phyloP scores from a whole-genome alignment of 2,888 invertebrate species.

The Deilephila elpenor region DNA sequence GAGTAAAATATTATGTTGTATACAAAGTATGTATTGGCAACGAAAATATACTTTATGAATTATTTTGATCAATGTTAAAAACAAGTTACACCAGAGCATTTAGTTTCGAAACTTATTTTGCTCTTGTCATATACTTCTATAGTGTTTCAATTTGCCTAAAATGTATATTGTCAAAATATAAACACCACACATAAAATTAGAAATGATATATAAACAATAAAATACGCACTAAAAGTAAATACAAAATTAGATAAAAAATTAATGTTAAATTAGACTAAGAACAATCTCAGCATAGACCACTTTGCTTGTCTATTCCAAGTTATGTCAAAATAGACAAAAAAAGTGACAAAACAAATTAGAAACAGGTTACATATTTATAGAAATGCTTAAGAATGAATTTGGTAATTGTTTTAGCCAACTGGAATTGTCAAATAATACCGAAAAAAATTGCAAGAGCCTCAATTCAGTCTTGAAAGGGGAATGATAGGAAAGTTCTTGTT shows the following conservation, averaged over 20 bases:
- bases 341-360: background rate
- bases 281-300: background rate
- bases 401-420: background rate
- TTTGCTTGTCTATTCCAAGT: constrained; percentile 29
- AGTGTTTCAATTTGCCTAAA: too few species aligned
- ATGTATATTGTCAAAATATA: too few species aligned
- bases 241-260: too few species aligned
- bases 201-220: too few species aligned
- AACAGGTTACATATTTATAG: background rate
- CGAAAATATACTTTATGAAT: too few species aligned
- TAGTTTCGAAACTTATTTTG: too few species aligned
- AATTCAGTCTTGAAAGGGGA: constrained; percentile 21
- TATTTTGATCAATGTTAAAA: too few species aligned
- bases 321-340: constrained; percentile 29
- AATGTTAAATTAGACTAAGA: background rate
- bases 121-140: too few species aligned
- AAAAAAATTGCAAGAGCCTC: constrained; percentile 1
- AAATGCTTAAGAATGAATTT: background rate
- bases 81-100: too few species aligned
- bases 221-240: background rate
- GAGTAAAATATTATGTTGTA: too few species aligned
- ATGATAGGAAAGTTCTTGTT: background rate
- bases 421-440: background rate
- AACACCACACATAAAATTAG: too few species aligned
- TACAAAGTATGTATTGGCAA: too few species aligned